Base-by-base conservation (phyloP, 2,113 vertebrate species). In the Megaleporinus macrocephalus region DNA sequence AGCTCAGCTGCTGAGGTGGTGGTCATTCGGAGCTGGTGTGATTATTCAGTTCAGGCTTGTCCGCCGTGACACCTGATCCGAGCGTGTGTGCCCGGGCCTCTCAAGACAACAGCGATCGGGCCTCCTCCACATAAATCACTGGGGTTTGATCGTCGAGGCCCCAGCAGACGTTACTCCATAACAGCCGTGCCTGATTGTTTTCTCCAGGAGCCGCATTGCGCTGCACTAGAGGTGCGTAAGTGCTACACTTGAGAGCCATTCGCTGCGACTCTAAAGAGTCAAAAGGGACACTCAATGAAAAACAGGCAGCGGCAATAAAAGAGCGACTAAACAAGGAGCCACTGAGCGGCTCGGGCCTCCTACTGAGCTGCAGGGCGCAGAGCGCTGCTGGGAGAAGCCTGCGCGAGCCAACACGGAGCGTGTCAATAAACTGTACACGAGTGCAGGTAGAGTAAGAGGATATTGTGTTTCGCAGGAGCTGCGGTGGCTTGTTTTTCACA, bases 281-380 rank as follows among this genome's bases (percentile, higher is more conserved):
- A 89, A 85, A 88, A 87, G 91, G 91, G 91, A 92, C 88, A n/a
- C n/a, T 86, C 89, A 90, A 87, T 92, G 88, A 92, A 92, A 91
- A 88, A 86, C 89, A 88, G 89, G 89, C 90, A 82, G 88, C 9
- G 14, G 90, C 85, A 80, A 89, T 93, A 90, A 92, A 88, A 81
- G 14, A 57, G 49, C 44, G 44, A 84, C 75, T 83, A 89, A 92
- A 93, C 91, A 91, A 91, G 73, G 86, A 90, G 86, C 86, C 88
- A 68, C 82, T 90, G 85, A 91, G 86, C 70, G 61, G 59, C 69
- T 74, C 77, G 68, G 75, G 86, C 87, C 90, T 86, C 87, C 88
- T 86, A 73, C 87, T 55, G 84, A 71, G 81, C 44, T 68, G 29
- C 63, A 62, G 22, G 49, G 70, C 72, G 76, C 76, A 73, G 76